These are phyloP conservation scores for Cotesia glomerata DNA, from an alignment of 1,140 invertebrate species.

Conservation along the genomic window DNA sequence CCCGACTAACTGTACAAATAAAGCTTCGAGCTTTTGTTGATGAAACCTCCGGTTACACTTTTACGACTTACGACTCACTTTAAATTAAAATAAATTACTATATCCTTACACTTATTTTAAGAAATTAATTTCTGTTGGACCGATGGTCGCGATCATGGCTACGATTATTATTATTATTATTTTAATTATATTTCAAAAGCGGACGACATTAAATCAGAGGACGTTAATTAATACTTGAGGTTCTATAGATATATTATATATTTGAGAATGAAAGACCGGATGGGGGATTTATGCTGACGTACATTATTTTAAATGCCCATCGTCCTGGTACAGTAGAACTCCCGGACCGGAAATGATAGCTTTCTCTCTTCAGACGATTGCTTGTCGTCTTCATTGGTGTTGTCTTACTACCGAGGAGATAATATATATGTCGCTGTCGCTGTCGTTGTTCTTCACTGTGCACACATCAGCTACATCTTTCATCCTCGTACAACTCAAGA, in stretches of 20 bases:
- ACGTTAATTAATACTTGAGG: conserved; percentile 9
- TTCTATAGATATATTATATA: neutral
- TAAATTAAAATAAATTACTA: too few species aligned
- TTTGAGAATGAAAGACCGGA: conserved; percentile 19
- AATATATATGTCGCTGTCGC: neutral
- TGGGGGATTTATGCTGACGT: neutral
- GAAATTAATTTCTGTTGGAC: neutral
- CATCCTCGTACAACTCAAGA: neutral
- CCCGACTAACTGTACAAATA: neutral
- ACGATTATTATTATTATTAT: neutral
- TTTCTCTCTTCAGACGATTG: neutral
- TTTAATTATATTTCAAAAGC: neutral
- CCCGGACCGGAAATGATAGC: neutral
- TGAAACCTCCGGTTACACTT: too few species aligned
- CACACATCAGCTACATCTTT: neutral
- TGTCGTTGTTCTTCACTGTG: neutral
- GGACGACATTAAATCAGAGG: neutral
- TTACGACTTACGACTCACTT: too few species aligned
- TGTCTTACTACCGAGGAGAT: neutral
- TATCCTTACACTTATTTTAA: too few species aligned
- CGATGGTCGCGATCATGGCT: neutral
- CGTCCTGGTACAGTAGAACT: neutral
- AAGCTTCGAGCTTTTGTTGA: neutral
- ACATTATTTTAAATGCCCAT: conserved; percentile 8
- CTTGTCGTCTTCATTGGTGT: neutral